Base-by-base conservation (phyloP, 2,888 invertebrate species). In the Monopis laevigella region DNA sequence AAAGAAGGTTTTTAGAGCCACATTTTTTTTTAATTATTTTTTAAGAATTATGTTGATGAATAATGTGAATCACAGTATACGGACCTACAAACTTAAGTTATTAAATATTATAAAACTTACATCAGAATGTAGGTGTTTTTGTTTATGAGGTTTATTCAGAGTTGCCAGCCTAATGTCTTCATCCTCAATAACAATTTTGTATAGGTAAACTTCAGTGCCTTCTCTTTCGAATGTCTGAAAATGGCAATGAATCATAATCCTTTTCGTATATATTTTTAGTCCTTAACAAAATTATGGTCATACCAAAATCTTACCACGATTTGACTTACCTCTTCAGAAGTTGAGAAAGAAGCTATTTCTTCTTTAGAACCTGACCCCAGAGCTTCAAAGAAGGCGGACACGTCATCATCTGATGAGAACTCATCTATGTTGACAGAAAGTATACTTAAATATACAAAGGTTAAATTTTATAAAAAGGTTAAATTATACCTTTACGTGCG, bases 291-390 rank as follows among this genome's bases (percentile, higher is more conserved):
- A n/a, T n/a, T n/a, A n/a, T n/a, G n/a, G n/a, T n/a, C n/a, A n/a
- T n/a, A n/a, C n/a, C n/a, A n/a, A n/a, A n/a, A n/a, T n/a, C n/a
- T n/a, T n/a, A n/a, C n/a, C n/a, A n/a, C n/a, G n/a, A n/a, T n/a
- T n/a, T n/a, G n/a, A 32, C 14, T 32, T 32, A 32, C 32, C 14
- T 84, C 36, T 3, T 19, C 21, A 21, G 12, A 16, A 12, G 16
- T 5, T 10, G 36, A 21, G 12, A 36, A 36, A 11, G 36, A 88
- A 2, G 86, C 84, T 13, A 92, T 83, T 36, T 87, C 85, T 13
- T 78, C 82, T 27, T 80, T 81, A 4, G 87, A 86, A 0, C 92
- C 93, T 8, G 90, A 89, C 3, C 96, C 96, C 11, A 94, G 82
- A 5, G 87, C 86, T 45, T 82, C 82, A 59, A 94, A 96, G 84